phyloP scores from a whole-genome alignment of 2,797 vertebrate species.

The Anabas testudineus region DNA sequence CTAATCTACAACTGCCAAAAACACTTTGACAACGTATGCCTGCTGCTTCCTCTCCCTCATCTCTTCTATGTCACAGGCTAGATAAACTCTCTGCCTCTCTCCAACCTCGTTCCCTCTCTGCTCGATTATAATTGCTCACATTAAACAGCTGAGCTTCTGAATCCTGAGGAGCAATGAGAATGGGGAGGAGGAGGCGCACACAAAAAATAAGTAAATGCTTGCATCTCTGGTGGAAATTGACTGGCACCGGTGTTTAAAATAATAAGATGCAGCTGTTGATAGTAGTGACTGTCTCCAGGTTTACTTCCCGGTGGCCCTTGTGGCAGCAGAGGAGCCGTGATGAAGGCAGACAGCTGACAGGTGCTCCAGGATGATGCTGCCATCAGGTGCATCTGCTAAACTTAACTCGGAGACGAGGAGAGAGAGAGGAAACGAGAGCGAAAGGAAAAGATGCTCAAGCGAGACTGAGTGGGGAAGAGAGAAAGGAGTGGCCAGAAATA shows the following conservation, averaged over 20 bases:
- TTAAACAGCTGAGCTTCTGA: conserved; percentile 78
- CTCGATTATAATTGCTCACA: conserved; percentile 79
- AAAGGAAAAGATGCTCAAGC: conserved; percentile 16
- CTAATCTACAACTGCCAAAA: conserved; percentile 76
- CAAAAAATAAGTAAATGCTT: conserved; percentile 55
- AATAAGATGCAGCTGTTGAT: conserved; percentile 85
- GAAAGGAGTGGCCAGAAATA: conserved; percentile 47
- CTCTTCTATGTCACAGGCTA: conserved; percentile 50
- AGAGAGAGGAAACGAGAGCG: conserved; percentile 4
- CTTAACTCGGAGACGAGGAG: conserved; percentile 74
- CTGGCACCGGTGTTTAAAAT: conserved; percentile 84
- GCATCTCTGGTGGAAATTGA: conserved; percentile 75
- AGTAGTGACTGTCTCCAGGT: conserved; percentile 76
- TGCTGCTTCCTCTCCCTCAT: conserved; percentile 50
- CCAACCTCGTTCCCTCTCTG: conserved; percentile 41
- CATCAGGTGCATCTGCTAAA: conserved; percentile 84
- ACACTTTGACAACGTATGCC: conserved; percentile 68
- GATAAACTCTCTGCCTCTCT: conserved; percentile 53
- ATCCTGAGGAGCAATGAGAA: conserved; percentile 66
- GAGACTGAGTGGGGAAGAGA: neutral
- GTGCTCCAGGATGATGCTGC: conserved; percentile 82
- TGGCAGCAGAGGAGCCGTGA: conserved; percentile 80
- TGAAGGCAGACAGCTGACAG: conserved; percentile 88
- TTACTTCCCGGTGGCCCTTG: conserved; percentile 77
- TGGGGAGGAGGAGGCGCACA: conserved; percentile 32